phyloP scores from a whole-genome alignment of 2,797 vertebrate genomes.

The Helarctos malayanus region DNA sequence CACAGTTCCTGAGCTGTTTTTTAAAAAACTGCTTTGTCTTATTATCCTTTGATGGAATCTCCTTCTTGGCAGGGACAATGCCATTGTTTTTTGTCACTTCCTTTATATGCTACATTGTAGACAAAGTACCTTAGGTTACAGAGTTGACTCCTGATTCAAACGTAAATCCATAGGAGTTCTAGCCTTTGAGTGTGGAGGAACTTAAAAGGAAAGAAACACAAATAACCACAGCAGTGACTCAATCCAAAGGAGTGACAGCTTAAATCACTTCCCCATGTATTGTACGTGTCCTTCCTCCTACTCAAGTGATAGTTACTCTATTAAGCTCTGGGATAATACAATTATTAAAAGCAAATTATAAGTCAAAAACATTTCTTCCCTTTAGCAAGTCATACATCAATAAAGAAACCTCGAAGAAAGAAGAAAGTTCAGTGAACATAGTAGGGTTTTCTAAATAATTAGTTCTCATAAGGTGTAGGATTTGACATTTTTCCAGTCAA shows the following conservation, averaged over 20 bases:
- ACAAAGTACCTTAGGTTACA: conserved; percentile 29
- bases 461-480: not conserved
- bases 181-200: not conserved
- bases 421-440: conserved; percentile 22
- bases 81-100: conserved; percentile 39
- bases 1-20: not conserved
- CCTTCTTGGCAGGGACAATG: not conserved
- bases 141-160: not conserved
- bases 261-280: not conserved
- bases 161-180: not conserved
- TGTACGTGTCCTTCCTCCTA: not conserved
- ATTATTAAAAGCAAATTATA: conserved; percentile 51
- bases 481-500: conserved; percentile 6
- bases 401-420: conserved; percentile 48
- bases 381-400: conserved; percentile 27
- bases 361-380: conserved; percentile 56
- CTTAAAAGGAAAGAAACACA: conserved; percentile 49
- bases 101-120: not conserved
- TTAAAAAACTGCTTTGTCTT: not conserved
- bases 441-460: conserved; percentile 23
- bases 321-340: conserved; percentile 7
- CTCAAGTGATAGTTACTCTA: not conserved
- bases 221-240: conserved; percentile 36
- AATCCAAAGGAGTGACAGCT: not conserved
- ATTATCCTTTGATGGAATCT: conserved; percentile 25